Conservation (phyloP, 35 echinoderm and acorn worm species). For the Stichopus chloronotus region DNA sequence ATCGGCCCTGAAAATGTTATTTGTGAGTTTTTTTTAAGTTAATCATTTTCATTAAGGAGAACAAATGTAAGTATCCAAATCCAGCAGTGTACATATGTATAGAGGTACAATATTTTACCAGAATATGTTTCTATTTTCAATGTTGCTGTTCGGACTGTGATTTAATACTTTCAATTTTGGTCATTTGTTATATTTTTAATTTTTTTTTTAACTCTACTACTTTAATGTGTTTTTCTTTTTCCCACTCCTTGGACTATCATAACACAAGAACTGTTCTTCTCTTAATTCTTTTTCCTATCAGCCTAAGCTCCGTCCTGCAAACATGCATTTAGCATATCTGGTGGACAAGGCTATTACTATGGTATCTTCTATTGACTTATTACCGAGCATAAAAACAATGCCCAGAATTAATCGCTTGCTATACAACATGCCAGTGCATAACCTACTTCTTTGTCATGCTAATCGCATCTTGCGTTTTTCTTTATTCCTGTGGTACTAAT, state of each 20-base stretch:
- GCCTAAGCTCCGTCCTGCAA: slow-evolving; percentile 51
- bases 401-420: not conserved
- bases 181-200: too few relatives aligned
- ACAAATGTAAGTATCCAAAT: too few relatives aligned
- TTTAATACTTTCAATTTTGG: too few relatives aligned
- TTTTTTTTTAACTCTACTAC: too few relatives aligned
- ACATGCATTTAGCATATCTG: slow-evolving; percentile 51
- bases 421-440: not conserved
- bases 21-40: too few relatives aligned
- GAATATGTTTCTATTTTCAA: too few relatives aligned
- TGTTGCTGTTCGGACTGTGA: too few relatives aligned
- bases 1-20: too few relatives aligned
- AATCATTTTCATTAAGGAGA: too few relatives aligned
- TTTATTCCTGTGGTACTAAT: not conserved
- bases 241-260: not conserved
- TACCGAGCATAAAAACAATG: slow-evolving; percentile 13
- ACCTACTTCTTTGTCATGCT: not conserved
- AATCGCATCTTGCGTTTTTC: slow-evolving; percentile 33
- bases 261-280: slow-evolving; percentile 15
- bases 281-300: slow-evolving; percentile 23
- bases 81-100: too few relatives aligned
- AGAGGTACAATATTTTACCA: too few relatives aligned
- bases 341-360: slow-evolving; percentile 46
- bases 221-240: not conserved
- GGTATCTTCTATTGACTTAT: slow-evolving; percentile 40